Base-by-base conservation (phyloP, 2,888 invertebrate genomes). In the Lottia gigantea region DNA sequence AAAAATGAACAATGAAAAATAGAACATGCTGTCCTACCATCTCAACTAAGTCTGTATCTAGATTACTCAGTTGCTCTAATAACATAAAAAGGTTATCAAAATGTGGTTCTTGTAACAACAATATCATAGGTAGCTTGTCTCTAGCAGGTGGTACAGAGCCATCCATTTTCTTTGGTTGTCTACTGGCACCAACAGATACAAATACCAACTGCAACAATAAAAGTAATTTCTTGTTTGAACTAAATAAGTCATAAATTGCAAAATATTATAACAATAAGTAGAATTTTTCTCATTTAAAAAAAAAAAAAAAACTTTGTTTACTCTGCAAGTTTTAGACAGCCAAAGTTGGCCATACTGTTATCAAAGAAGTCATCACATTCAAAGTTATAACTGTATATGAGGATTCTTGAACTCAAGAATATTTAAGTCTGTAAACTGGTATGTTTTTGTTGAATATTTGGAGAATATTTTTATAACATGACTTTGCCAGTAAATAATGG, bases 11-110 rank as follows among this genome's bases (percentile, higher is more conserved):
- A 19, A 62, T 14, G 26, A 4, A 7, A n/a, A n/a, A n/a, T n/a
- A n/a, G n/a, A n/a, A n/a, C n/a, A n/a, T n/a, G n/a, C n/a, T n/a
- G n/a, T 70, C 76, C 75, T 68, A 83, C 83, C 78, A 83, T 79
- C 62, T 74, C 72, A 8, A 77, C 71, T 16, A 82, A 92, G 0
- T 92, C 91, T 19, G 94, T 93, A 86, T 94, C 94, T 92, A 96
- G 94, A 80, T 94, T 93, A 64, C 95, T 95, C 25, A 97, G 90
- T 0, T 94, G 95, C 86, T 96, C 94, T 94, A 97, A 95, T 61
- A 97, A 90, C 47, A 93, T 93, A 89, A 97, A 96, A 2, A 97
- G 91, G 80, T 96, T 95, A 85, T 95, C 94, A 89, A 97, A 97
- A 90, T 96, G 95, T 67, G 93, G 93, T 14, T 95, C 94, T 86